phyloP scores from a whole-genome alignment of 2,797 vertebrate genomes.

The Rachycentron canadum region DNA sequence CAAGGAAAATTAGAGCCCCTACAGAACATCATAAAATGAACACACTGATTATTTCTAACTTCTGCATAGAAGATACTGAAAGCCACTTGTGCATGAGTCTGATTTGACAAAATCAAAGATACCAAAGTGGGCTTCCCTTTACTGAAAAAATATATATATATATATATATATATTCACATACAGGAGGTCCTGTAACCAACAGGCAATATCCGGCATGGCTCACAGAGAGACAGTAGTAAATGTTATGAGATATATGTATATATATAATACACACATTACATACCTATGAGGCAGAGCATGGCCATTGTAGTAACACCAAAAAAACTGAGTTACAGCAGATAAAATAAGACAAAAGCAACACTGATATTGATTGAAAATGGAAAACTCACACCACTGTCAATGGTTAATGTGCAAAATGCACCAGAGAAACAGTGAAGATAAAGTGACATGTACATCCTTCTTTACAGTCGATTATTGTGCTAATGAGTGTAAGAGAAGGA shows the following conservation, averaged over 20 bases:
- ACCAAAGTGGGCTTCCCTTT: not conserved
- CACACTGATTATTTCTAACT: not conserved
- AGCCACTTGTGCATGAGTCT: constrained; percentile 27
- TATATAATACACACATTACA: not conserved
- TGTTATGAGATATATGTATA: not conserved
- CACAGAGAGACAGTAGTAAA: not conserved
- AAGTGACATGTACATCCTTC: constrained; percentile 54
- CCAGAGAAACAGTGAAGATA: constrained; percentile 44
- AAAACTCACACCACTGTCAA: not conserved
- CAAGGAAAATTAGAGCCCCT: fast-evolving
- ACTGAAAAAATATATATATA: constrained; percentile 6
- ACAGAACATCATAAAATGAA: constrained; percentile 12
- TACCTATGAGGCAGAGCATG: constrained; percentile 10
- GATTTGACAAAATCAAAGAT: constrained; percentile 1
- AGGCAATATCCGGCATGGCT: not conserved
- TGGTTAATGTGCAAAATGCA: constrained; percentile 61
- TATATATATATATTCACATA: not conserved
- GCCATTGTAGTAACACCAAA: not conserved
- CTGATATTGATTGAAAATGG: not conserved
- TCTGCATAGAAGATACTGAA: constrained; percentile 44
- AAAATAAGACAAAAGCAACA: constrained; percentile 21
- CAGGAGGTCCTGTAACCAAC: not conserved
- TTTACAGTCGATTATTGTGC: constrained; percentile 53
- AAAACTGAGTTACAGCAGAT: not conserved
- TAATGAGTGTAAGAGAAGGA: constrained; percentile 42